Conservation (phyloP, 2,888 invertebrate genomes). For the Epinotia ramella region DNA sequence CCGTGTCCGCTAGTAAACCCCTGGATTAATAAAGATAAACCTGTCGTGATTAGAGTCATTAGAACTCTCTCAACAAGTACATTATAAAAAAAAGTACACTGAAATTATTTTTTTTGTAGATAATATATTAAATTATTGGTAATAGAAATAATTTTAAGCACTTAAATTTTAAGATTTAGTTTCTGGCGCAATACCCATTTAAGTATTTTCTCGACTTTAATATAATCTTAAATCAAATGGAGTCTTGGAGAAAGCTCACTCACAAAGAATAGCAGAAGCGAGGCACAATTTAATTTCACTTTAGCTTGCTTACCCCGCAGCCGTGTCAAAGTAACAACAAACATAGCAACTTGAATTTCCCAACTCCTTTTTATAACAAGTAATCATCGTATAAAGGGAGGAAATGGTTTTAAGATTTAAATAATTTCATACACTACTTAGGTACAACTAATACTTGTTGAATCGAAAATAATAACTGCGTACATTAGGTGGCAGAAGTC, state of each 20-base stretch:
- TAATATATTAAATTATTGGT: too few relatives aligned
- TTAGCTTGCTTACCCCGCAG: constrained; percentile 34
- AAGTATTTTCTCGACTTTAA: constrained; percentile 34
- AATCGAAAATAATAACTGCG: too few relatives aligned
- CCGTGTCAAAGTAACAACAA: constrained; percentile 38
- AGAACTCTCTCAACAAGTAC: too few relatives aligned
- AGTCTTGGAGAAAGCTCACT: constrained; percentile 34
- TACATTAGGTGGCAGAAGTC: too few relatives aligned
- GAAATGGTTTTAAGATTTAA: neutral
- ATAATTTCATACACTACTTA: neutral
- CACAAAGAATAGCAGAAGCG: constrained; percentile 38
- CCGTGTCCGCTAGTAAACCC: too few relatives aligned
- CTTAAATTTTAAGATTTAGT: neutral
- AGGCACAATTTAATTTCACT: constrained; percentile 42
- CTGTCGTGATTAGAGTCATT: too few relatives aligned
- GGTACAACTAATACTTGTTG: too few relatives aligned
- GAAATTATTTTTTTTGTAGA: too few relatives aligned
- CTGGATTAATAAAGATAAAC: too few relatives aligned
- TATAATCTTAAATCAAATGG: constrained; percentile 45
- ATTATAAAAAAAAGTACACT: too few relatives aligned
- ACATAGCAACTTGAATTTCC: constrained; percentile 33
- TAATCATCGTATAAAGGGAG: constrained; percentile 10
- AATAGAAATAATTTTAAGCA: too few relatives aligned
- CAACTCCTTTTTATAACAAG: constrained; percentile 14
- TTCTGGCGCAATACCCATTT: constrained; percentile 19